Conservation (phyloP, 2,888 invertebrate species). For the Phyllotreta cruciferae region DNA sequence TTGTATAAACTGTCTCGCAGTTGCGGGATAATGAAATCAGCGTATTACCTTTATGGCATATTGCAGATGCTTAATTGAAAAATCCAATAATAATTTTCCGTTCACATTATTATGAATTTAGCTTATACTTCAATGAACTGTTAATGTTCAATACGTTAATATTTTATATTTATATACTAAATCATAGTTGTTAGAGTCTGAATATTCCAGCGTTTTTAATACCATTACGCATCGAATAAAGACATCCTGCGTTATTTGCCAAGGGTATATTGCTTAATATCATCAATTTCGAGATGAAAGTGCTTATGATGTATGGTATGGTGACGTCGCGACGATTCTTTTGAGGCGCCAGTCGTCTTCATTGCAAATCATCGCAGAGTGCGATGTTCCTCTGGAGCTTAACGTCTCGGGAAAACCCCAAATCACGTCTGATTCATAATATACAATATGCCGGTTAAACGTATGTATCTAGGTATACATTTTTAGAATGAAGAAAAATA, state of each 20-base stretch:
- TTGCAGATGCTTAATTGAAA: slow-evolving; percentile 25
- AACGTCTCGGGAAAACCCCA: slow-evolving; percentile 35
- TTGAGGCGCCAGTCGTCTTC: slow-evolving; percentile 38
- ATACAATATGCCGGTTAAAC: slow-evolving; percentile 6
- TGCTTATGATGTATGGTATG: slow-evolving; percentile 25
- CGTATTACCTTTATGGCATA: slow-evolving; percentile 15
- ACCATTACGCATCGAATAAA: slow-evolving; percentile 16
- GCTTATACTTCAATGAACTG: no score
- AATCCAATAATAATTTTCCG: slow-evolving; percentile 11
- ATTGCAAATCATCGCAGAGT: slow-evolving; percentile 34
- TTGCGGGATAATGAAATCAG: slow-evolving; percentile 21
- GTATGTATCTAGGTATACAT: neutral
- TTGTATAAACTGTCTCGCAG: slow-evolving; percentile 17
- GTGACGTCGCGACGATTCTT: slow-evolving; percentile 36
- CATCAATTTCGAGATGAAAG: slow-evolving; percentile 35
- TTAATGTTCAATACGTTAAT: neutral
- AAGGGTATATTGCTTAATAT: slow-evolving; percentile 25
- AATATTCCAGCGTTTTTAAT: neutral
- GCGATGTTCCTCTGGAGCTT: slow-evolving; percentile 34
- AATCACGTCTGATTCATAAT: slow-evolving; percentile 32
- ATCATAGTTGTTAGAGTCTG: no score
- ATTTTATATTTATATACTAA: no score
- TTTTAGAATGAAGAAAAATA: neutral
- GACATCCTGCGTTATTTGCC: slow-evolving; percentile 15
- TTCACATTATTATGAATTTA: no score